A percentile compares a stretch with the other conserved stretches of the same genome.
phyloP scores from a whole-genome alignment of 2,888 invertebrate genomes.

The Scaptomyza parva region DNA sequence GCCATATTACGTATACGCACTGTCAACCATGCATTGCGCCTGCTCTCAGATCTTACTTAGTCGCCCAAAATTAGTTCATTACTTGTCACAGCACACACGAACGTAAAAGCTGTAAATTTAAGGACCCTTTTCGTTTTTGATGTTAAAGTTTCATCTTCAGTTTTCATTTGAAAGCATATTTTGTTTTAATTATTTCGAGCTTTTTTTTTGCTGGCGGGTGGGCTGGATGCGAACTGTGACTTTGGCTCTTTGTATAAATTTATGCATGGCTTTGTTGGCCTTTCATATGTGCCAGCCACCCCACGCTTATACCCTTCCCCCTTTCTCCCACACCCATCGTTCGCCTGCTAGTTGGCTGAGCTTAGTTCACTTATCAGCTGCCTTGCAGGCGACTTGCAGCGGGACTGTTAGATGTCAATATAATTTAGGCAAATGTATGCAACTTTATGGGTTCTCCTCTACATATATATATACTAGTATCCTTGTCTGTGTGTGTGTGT shows the following conservation, averaged over 20 bases:
- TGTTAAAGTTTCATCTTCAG: slow-evolving; percentile 38
- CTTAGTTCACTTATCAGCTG: slow-evolving; percentile 72
- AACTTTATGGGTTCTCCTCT: slow-evolving; percentile 34
- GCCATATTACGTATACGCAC: slow-evolving; percentile 45
- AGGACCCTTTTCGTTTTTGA: slow-evolving; percentile 24
- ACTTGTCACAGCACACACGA: not conserved
- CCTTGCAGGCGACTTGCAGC: slow-evolving; percentile 71
- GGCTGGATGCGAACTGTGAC: slow-evolving; percentile 13
- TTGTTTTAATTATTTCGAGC: slow-evolving; percentile 59
- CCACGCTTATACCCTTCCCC: not conserved
- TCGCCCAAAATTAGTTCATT: slow-evolving; percentile 18
- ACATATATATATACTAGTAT: not conserved
- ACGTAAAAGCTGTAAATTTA: not conserved
- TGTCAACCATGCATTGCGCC: slow-evolving; percentile 18
- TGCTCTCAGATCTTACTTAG: not conserved
- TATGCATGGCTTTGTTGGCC: slow-evolving; percentile 65
- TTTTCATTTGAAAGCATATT: slow-evolving; percentile 38
- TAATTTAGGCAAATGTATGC: slow-evolving; percentile 78
- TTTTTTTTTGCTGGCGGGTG: slow-evolving; percentile 3
- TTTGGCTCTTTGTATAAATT: slow-evolving; percentile 58
- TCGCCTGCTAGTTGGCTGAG: slow-evolving; percentile 16
- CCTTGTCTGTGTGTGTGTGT: not conserved
- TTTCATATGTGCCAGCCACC: slow-evolving; percentile 35
- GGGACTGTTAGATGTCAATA: slow-evolving; percentile 65
- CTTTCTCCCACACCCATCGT: not conserved